Conservation (phyloP, 1,140 invertebrate genomes). For the Yoshiicerus persimilis region DNA sequence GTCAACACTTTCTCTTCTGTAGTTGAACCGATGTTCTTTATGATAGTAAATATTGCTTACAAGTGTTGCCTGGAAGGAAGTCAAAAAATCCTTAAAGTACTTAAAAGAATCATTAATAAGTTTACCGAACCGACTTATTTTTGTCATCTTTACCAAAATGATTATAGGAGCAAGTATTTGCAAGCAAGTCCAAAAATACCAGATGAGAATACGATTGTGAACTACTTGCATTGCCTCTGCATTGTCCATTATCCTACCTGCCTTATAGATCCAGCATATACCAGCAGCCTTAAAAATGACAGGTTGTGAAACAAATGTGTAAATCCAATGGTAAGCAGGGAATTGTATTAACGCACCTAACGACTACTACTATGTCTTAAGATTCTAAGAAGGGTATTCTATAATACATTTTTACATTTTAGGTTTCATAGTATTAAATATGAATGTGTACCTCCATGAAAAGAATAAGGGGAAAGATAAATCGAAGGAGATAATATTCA, state of each 20-base stretch:
- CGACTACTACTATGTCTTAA: no score
- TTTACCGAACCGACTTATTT: background rate
- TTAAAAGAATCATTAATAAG: background rate
- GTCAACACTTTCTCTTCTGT: background rate
- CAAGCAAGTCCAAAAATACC: background rate
- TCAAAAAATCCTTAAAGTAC: background rate
- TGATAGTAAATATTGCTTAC: background rate
- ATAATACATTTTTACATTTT: background rate
- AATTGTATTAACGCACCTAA: no score
- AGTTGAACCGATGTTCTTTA: background rate
- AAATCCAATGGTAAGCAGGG: no score
- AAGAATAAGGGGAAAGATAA: background rate
- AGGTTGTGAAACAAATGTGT: no score
- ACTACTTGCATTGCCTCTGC: slow-evolving; percentile 25
- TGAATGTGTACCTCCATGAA: slow-evolving; percentile 20
- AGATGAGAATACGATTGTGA: background rate
- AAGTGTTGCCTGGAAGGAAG: background rate
- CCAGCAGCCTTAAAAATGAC: background rate
- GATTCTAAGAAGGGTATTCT: background rate
- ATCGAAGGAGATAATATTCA: slow-evolving; percentile 33
- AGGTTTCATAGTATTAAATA: background rate
- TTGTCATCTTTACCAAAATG: no score
- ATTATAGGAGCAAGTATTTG: background rate
- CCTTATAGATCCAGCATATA: slow-evolving; percentile 25
- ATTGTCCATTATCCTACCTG: slow-evolving; percentile 15